Conservation (phyloP, 1,140 invertebrate genomes). For the Popillia japonica region DNA sequence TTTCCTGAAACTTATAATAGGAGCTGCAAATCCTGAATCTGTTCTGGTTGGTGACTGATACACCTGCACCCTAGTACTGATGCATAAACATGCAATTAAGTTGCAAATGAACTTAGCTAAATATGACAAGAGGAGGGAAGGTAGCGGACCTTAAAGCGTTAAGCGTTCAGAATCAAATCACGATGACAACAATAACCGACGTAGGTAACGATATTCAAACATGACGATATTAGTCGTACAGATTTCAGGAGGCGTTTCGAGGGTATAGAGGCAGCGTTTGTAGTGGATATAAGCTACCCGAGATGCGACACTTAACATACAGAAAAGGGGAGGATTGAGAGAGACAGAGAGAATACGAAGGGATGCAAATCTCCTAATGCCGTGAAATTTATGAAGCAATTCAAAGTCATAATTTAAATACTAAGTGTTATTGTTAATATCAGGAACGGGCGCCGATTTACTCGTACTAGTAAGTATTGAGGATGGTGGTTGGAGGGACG, state of each 20-base stretch:
- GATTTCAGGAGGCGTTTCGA: constrained; percentile 1
- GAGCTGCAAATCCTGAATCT: no score
- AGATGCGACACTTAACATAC: constrained; percentile 24
- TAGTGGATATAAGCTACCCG: not conserved
- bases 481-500: constrained; percentile 32
- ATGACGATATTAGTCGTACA: constrained; percentile 29
- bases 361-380: constrained; percentile 59
- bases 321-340: not conserved
- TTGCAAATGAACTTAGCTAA: constrained; percentile 1
- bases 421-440: constrained; percentile 62
- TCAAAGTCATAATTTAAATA: constrained; percentile 62
- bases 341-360: constrained; percentile 20
- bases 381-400: constrained; percentile 61
- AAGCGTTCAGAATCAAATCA: not conserved
- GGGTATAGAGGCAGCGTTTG: not conserved
- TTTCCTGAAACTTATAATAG: no score
- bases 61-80: no score
- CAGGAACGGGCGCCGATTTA: constrained; percentile 57
- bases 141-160: not conserved
- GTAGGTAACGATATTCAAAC: constrained; percentile 22
- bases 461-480: constrained; percentile 19
- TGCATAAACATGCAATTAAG: not conserved
- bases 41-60: no score
- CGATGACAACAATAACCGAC: not conserved
- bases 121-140: not conserved